These are phyloP conservation scores for Lipotes vexillifer DNA, from an alignment of 2,113 vertebrate species.

Conservation along the genomic window DNA sequence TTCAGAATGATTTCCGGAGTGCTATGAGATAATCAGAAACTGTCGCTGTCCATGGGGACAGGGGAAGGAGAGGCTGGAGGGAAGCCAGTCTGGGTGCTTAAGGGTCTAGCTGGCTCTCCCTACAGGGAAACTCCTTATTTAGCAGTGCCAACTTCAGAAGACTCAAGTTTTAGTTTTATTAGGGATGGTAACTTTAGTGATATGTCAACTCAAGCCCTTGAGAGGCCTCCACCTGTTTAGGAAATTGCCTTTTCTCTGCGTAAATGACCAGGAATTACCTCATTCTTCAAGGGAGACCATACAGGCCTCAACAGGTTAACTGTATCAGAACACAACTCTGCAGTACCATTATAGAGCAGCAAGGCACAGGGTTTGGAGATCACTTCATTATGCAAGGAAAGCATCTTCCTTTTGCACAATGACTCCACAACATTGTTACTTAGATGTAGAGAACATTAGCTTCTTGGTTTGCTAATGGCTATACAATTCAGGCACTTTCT, in stretches of 20 bases:
- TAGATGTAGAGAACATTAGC: not conserved
- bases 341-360: not conserved
- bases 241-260: not conserved
- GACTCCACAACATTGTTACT: not conserved
- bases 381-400: not conserved
- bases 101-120: not conserved
- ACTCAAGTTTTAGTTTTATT: not conserved
- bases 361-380: too few relatives aligned
- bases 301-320: not conserved
- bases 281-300: not conserved
- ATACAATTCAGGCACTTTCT: not conserved
- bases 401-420: not conserved
- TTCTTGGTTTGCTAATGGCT: not conserved
- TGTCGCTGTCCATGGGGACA: not conserved
- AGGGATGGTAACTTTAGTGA: not conserved
- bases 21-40: not conserved
- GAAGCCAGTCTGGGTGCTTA: not conserved
- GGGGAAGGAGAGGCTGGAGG: not conserved
- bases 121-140: not conserved
- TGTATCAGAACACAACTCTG: not conserved
- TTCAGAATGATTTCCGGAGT: not conserved
- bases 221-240: not conserved
- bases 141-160: not conserved
- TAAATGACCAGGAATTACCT: not conserved
- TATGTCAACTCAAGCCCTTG: not conserved